phyloP scores from a whole-genome alignment of 1,140 invertebrate species.

The Proctacanthus coquilletti region DNA sequence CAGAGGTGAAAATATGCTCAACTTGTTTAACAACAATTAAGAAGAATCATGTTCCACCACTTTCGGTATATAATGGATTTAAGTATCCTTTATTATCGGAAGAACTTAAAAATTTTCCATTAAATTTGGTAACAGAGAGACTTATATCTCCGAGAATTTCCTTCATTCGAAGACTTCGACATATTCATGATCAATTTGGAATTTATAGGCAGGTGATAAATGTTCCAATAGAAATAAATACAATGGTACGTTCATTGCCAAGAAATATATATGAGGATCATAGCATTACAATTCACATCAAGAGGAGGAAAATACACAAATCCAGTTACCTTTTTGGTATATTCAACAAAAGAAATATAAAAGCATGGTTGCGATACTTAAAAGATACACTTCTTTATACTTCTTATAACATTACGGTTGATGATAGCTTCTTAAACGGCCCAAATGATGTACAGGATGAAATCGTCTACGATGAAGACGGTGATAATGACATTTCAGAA shows the following conservation, averaged over 20 bases:
- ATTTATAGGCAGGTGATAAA: constrained; percentile 19
- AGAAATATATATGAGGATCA: constrained; percentile 16
- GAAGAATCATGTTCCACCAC: constrained; percentile 11
- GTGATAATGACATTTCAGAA: too few species aligned
- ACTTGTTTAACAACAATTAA: constrained; percentile 11
- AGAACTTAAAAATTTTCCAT: constrained; percentile 7
- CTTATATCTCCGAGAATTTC: constrained; percentile 21
- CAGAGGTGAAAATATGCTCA: constrained; percentile 9
- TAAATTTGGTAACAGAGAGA: constrained; percentile 12
- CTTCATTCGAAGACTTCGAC: constrained; percentile 19
- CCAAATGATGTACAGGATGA: too few species aligned
- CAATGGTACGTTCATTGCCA: constrained; percentile 15
- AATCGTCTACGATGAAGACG: too few species aligned
- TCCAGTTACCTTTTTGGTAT: too few species aligned
- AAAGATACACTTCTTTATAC: too few species aligned
- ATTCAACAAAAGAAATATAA: too few species aligned
- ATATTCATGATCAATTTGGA: constrained; percentile 15
- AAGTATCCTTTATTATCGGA: constrained; percentile 10
- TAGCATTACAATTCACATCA: constrained; percentile 15
- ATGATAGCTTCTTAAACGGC: too few species aligned
- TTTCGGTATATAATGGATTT: constrained; percentile 13
- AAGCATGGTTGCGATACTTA: too few species aligned
- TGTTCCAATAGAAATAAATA: constrained; percentile 15
- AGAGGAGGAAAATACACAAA: constrained; percentile 17
- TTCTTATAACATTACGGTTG: too few species aligned